Conservation (phyloP, 2,797 vertebrate genomes). For the Phrynocephalus forsythii region DNA sequence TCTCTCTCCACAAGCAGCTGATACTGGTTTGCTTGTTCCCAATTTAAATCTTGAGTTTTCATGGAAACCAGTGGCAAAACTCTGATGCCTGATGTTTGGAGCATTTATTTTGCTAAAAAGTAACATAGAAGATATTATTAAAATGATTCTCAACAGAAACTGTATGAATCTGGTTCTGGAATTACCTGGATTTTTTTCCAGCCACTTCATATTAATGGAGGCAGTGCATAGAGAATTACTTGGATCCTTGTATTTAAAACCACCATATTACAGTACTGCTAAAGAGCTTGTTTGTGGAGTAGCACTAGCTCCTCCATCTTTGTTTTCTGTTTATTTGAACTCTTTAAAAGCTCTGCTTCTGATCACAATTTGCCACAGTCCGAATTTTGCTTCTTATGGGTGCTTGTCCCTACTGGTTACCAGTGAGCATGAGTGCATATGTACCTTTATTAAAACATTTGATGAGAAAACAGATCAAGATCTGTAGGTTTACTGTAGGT, state of each 20-base stretch:
- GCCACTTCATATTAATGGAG: not conserved
- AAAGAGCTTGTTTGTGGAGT: not conserved
- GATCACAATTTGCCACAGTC: not conserved
- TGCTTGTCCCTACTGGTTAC: not conserved
- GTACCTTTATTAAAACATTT: not conserved
- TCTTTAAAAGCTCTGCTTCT: not conserved
- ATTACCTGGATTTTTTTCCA: not conserved
- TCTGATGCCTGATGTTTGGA: conserved; percentile 12
- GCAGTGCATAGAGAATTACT: not conserved
- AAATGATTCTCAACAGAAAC: conserved; percentile 1
- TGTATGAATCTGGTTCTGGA: not conserved
- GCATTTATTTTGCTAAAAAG: conserved; percentile 10
- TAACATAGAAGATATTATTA: not conserved
- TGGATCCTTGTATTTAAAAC: not conserved
- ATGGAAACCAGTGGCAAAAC: conserved; percentile 24
- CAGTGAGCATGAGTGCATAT: not conserved
- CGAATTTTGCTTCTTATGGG: not conserved
- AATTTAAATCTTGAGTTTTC: conserved; percentile 37
- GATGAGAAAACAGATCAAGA: not conserved
- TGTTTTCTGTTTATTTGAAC: not conserved
- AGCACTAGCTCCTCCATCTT: not conserved
- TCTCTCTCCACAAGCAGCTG: not conserved
- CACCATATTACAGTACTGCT: not conserved
- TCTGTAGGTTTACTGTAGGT: not conserved
- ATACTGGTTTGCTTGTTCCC: not conserved